phyloP scores from a whole-genome alignment of 1,140 invertebrate species.

The Pseudoatta argentina region DNA sequence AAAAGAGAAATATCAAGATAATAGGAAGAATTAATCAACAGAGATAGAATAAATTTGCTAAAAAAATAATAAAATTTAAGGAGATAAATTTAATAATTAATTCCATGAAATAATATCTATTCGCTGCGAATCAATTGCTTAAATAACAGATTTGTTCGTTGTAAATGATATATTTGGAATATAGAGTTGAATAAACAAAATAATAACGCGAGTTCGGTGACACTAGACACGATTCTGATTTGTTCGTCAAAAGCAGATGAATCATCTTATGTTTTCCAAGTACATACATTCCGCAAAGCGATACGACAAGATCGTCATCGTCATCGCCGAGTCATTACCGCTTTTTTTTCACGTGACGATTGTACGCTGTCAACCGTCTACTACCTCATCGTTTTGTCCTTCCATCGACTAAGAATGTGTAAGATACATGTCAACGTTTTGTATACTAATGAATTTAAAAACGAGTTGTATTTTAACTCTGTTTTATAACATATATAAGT shows the following conservation, averaged over 20 bases:
- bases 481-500: neutral
- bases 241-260: slow-evolving; percentile 23
- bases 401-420: neutral
- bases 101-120: neutral
- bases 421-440: neutral
- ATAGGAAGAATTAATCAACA: neutral
- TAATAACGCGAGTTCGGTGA: neutral
- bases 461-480: neutral
- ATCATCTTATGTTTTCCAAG: slow-evolving; percentile 31
- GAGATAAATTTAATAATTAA: neutral
- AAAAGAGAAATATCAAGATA: neutral
- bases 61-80: neutral
- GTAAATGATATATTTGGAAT: neutral
- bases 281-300: slow-evolving; percentile 11
- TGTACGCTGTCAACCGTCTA: slow-evolving; percentile 41
- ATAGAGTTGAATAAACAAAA: neutral
- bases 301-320: slow-evolving; percentile 53
- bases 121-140: neutral
- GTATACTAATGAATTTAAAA: neutral
- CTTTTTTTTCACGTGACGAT: slow-evolving; percentile 42
- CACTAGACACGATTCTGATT: neutral
- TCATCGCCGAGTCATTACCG: slow-evolving; percentile 52
- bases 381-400: slow-evolving; percentile 32
- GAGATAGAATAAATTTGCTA: neutral
- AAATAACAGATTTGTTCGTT: neutral